Evolutionary conservation across 2,797 vertebrate genomes (phyloP).

Genomic region (Avahi laniger): DNA sequence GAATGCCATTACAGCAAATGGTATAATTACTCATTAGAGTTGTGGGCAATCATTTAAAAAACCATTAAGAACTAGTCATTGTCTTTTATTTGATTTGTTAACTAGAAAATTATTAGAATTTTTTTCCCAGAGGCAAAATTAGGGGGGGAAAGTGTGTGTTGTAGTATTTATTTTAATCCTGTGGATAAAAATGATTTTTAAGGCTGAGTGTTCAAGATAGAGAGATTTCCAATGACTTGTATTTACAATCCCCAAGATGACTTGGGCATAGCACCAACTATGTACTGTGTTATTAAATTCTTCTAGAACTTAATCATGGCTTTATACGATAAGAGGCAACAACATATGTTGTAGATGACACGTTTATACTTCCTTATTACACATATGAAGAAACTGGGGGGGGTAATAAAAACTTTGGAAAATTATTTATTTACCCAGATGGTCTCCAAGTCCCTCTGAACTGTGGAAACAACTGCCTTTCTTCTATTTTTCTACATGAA

Average conservation of each 20-base stretch:
- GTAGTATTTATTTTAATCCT: background rate
- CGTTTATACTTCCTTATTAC: background rate
- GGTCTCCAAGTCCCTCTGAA: background rate
- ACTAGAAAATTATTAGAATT: constrained; percentile 4
- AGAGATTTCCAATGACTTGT: background rate
- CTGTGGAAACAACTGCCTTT: background rate
- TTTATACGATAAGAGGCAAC: background rate
- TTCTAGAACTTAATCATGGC: background rate
- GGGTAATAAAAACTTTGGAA: background rate
- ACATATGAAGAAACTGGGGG: background rate
- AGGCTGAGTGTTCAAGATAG: background rate
- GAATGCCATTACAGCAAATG: constrained; percentile 11
- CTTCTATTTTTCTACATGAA: background rate
- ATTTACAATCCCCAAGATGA: background rate
- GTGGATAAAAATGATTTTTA: constrained; percentile 21
- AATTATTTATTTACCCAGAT: background rate
- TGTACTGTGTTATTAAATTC: background rate
- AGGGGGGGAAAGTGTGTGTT: background rate
- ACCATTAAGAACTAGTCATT: constrained; percentile 35
- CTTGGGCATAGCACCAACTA: background rate
- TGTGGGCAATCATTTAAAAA: constrained; percentile 49
- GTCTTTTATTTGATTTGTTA: constrained; percentile 56
- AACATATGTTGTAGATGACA: background rate
- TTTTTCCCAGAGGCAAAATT: background rate
- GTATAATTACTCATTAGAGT: constrained; percentile 40